Evolutionary conservation across 2,888 invertebrate species (phyloP).

Genomic region (Drosophila putrida): DNA sequence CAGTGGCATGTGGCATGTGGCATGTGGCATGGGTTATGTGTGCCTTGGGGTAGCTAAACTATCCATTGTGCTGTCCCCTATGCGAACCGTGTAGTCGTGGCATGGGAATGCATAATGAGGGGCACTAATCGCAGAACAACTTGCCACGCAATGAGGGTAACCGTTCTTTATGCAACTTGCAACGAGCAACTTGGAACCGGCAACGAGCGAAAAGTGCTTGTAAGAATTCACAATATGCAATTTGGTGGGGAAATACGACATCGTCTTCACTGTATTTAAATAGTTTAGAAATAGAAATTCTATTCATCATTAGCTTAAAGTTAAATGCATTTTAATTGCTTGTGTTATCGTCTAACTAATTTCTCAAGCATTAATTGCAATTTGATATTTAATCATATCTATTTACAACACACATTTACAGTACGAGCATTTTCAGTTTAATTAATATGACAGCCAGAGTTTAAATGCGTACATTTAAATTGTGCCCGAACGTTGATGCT

Average conservation of each 20-base stretch:
- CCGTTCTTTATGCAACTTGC: slow-evolving; percentile 39
- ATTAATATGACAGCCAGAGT: slow-evolving; percentile 7
- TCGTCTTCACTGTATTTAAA: not conserved
- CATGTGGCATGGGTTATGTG: slow-evolving; percentile 8
- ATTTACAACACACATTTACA: slow-evolving; percentile 8
- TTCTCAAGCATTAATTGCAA: slow-evolving; percentile 20
- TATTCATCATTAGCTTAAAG: slow-evolving; percentile 30
- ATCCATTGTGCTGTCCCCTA: slow-evolving; percentile 45
- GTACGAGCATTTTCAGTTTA: slow-evolving; percentile 2
- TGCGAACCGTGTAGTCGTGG: slow-evolving; percentile 1
- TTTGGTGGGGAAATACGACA: slow-evolving; percentile 16
- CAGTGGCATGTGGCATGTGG: slow-evolving; percentile 1
- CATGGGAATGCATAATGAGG: slow-evolving; percentile 59
- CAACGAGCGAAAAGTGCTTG: slow-evolving; percentile 10
- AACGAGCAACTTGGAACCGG: slow-evolving; percentile 18
- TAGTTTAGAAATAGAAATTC: slow-evolving; percentile 6
- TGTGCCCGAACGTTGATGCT: slow-evolving; percentile 16
- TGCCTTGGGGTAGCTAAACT: slow-evolving; percentile 28
- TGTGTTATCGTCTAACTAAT: not conserved
- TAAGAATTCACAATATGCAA: slow-evolving; percentile 36
- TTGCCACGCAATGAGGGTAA: slow-evolving; percentile 53
- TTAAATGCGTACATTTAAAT: slow-evolving; percentile 33
- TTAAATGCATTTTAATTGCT: not conserved
- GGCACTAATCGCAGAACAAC: slow-evolving; percentile 50
- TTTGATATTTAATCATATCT: slow-evolving; percentile 28